Conservation (phyloP, 2,888 invertebrate species). For the Chrysopilus asiliformis region DNA sequence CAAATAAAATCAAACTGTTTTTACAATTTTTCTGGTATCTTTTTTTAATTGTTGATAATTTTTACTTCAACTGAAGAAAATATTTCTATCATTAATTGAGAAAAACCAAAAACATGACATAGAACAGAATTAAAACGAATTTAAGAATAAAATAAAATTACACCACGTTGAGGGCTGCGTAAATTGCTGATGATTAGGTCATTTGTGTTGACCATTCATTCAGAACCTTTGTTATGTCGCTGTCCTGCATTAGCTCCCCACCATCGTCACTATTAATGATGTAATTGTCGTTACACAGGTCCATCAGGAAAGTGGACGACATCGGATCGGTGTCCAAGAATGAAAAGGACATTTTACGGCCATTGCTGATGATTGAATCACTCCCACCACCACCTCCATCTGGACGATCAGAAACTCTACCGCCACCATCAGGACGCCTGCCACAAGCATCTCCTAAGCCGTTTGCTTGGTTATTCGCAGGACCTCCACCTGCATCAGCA, state of each 20-base stretch:
- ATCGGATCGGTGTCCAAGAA: conserved; percentile 21
- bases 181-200: too few species aligned
- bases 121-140: too few species aligned
- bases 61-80: too few species aligned
- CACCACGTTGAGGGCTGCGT: too few species aligned
- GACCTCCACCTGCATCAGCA: not conserved
- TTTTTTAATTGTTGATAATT: too few species aligned
- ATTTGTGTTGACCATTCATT: conserved; percentile 22
- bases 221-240: conserved; percentile 26
- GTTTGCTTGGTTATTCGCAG: not conserved
- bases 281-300: conserved; percentile 30
- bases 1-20: too few species aligned
- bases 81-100: too few species aligned
- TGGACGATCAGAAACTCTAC: conserved; percentile 10
- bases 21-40: too few species aligned
- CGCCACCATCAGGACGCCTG: conserved; percentile 13
- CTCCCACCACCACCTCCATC: conserved; percentile 5
- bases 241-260: conserved; percentile 21
- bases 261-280: conserved; percentile 21
- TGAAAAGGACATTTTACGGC: conserved; percentile 8
- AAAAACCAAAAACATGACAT: too few species aligned
- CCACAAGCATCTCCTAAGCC: too few species aligned
- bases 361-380: not conserved
- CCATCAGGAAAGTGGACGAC: conserved; percentile 25
- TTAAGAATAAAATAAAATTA: too few species aligned